These are phyloP conservation scores for Chrysaora quinquecirrha DNA, from an alignment of 30 jellyfish, hydroid and myxozoan species.

Conservation along the genomic window DNA sequence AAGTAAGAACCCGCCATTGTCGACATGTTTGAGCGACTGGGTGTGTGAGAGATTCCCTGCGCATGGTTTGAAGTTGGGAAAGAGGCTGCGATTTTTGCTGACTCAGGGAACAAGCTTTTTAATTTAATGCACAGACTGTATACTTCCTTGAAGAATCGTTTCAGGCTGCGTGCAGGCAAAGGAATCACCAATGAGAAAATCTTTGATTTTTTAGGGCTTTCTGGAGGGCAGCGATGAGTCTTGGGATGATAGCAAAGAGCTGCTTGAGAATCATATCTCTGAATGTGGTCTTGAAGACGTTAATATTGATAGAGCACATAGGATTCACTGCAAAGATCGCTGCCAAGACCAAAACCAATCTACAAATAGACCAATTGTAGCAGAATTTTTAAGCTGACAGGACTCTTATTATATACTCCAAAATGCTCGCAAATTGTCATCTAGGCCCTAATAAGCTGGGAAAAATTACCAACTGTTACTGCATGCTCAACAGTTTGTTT, in stretches of 20 bases:
- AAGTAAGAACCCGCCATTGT: too few relatives aligned
- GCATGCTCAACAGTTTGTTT: neutral
- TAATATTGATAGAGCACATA: constrained; percentile 8
- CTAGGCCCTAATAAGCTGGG: too few relatives aligned
- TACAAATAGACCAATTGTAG: neutral
- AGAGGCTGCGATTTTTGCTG: too few relatives aligned
- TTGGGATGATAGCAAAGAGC: constrained; percentile 15
- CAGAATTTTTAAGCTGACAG: neutral
- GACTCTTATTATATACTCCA: neutral
- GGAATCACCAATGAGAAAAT: constrained; percentile 21
- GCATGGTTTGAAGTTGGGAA: too few relatives aligned
- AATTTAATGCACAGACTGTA: too few relatives aligned
- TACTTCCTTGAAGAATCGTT: too few relatives aligned
- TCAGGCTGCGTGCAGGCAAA: too few relatives aligned
- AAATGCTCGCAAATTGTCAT: too few relatives aligned
- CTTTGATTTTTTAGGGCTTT: constrained; percentile 9
- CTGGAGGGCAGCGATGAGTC: neutral
- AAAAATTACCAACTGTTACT: neutral
- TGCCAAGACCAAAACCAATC: neutral
- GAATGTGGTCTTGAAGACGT: constrained; percentile 10
- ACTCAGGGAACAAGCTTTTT: too few relatives aligned
- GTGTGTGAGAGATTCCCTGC: too few relatives aligned
- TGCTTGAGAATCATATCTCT: neutral
- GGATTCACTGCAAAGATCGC: neutral
- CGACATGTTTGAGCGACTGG: too few relatives aligned